Evolutionary conservation across 2,113 vertebrate species (phyloP), one percentile per base, ranked within the genome.

Genomic region (Verasper variegatus): DNA sequence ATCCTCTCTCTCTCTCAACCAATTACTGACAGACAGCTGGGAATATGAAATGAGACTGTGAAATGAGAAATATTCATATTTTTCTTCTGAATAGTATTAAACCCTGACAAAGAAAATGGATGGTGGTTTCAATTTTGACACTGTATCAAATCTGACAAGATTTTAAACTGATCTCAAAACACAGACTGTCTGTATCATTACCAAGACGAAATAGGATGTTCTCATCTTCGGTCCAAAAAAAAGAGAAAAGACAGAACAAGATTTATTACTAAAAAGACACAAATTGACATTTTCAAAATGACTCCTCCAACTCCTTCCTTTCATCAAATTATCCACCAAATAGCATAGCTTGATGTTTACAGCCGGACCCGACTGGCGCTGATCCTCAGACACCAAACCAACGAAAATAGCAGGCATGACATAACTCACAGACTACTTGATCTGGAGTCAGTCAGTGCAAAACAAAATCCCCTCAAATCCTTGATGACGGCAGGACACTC

Each of bases 1-100:
- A 87, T 79, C 81, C 65, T 76, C 68, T 42, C 23, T 64, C 57
- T 57, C 74, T 60, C 60, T 71, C 71, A 71, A 86, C 84, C 83
- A 90, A 91, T 91, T 91, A 91, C 83, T 89, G 85, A 91, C 86
- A 89, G 89, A 89, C 88, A 87, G 86, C 55, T 77, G 81, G 67
- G 85, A 86, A 85, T 86, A 84, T 84, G 72, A 79, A 87, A 89
- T 80, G 68, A 91, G 85, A 88, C 83, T 78, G 70, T 77, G 80
- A 80, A 83, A 83, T 84, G 86, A 87, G 82, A 91, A 91, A 90
- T 89, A 89, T 92, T 87, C 86, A 89, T 78, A 90, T 89, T 88
- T 71, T 77, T 64, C 10, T 5, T 67, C 84, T 82, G 87, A 83
- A 88, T 76, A 74, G 78, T 78, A 84, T 89, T 91, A 92, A 88